Conservation (phyloP, 2,888 invertebrate species). For the Agonum fuliginosum region DNA sequence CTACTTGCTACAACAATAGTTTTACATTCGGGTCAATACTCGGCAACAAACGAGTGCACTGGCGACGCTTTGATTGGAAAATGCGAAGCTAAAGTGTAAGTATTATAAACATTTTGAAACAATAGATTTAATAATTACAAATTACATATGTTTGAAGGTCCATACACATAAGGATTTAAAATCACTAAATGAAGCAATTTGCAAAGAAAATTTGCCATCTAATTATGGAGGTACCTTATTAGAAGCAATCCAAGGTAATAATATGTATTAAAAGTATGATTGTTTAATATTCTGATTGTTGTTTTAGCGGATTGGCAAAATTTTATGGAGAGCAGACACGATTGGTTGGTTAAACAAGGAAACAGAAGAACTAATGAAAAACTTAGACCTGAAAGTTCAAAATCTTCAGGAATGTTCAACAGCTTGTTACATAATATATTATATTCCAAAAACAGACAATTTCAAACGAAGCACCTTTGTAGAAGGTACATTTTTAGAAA, state of each 20-base stretch:
- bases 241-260: conserved; percentile 63
- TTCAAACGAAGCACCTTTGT: conserved; percentile 4
- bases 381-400: conserved; percentile 6
- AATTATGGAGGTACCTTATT: conserved; percentile 69
- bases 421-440: neutral
- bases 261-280: neutral
- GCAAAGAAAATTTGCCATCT: conserved; percentile 65
- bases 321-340: neutral
- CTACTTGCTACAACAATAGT: too few relatives aligned
- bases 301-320: conserved; percentile 9
- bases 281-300: too few relatives aligned
- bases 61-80: too few relatives aligned
- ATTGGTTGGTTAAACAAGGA: conserved; percentile 5
- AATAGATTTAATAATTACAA: neutral
- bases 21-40: too few relatives aligned
- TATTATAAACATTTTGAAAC: too few relatives aligned
- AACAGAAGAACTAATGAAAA: conserved; percentile 9
- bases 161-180: conserved; percentile 62
- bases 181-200: conserved; percentile 62
- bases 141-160: conserved; percentile 62
- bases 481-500: neutral
- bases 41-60: too few relatives aligned
- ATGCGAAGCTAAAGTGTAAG: too few relatives aligned
- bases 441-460: neutral
- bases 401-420: conserved; percentile 3